These are phyloP conservation scores for Noturus placidus DNA, from an alignment of 2,113 vertebrate species.

Conservation along the genomic window DNA sequence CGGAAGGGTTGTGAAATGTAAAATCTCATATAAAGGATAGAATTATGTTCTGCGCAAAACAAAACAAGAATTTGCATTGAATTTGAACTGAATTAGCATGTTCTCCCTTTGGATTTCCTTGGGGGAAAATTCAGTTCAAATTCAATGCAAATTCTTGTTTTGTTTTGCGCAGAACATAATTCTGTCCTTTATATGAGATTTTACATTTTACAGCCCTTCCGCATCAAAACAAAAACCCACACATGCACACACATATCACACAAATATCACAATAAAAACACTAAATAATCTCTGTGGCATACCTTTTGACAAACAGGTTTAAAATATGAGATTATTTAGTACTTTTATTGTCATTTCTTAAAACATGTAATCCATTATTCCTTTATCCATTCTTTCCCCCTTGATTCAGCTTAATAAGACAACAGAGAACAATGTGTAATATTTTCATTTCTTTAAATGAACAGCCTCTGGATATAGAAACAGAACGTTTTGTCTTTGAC, in stretches of 20 bases:
- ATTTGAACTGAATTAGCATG: no score
- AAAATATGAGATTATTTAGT: neutral
- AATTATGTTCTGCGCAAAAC: neutral
- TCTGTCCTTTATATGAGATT: neutral
- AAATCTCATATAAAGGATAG: neutral
- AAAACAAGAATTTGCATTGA: neutral
- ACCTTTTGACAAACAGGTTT: neutral
- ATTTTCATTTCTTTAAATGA: neutral
- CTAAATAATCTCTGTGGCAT: no score
- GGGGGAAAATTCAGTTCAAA: no score
- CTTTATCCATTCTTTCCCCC: neutral
- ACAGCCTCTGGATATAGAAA: neutral
- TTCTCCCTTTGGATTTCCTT: no score
- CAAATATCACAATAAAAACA: no score
- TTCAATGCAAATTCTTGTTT: neutral
- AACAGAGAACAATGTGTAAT: neutral
- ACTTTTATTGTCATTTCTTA: neutral
- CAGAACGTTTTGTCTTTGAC: neutral
- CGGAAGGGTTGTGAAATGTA: neutral
- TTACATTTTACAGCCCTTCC: neutral
- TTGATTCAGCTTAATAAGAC: neutral
- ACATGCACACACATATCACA: no score
- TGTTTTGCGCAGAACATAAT: neutral
- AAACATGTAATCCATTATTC: neutral
- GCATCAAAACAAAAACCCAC: neutral